phyloP scores from a whole-genome alignment of 2,888 invertebrate species.

The Cataglyphis albicans region DNA sequence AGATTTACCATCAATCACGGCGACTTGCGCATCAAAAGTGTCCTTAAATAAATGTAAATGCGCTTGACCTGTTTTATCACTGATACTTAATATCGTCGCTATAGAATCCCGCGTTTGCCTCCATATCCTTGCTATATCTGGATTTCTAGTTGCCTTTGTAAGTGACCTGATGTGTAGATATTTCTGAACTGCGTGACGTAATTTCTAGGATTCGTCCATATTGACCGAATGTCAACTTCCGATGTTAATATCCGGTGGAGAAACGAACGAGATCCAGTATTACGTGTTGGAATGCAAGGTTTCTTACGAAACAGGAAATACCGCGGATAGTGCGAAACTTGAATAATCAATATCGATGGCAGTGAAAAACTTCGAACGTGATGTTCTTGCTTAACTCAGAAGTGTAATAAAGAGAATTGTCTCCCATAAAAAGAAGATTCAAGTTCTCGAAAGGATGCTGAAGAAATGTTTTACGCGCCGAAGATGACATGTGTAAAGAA shows the following conservation, averaged over 20 bases:
- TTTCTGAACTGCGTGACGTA: conserved; percentile 28
- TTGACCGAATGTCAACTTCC: conserved; percentile 60
- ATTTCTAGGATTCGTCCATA: conserved; percentile 38
- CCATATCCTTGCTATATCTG: not conserved
- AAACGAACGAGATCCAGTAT: conserved; percentile 48
- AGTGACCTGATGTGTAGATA: not conserved
- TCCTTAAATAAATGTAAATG: not conserved
- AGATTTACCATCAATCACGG: not conserved
- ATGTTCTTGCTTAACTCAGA: not conserved
- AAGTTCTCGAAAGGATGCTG: not conserved
- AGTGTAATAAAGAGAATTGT: not conserved
- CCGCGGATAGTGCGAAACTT: conserved; percentile 32
- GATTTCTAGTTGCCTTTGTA: not conserved
- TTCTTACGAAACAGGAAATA: conserved; percentile 21
- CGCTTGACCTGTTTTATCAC: not conserved
- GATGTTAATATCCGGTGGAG: conserved; percentile 53
- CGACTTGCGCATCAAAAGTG: not conserved
- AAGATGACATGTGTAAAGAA: not conserved
- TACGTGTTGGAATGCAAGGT: conserved; percentile 63
- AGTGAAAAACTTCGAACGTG: conserved; percentile 41
- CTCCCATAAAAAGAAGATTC: not conserved
- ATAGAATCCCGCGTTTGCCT: not conserved
- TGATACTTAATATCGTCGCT: not conserved
- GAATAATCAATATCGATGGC: conserved; percentile 56
- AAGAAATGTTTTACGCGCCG: not conserved